Evolutionary conservation across 2,888 invertebrate genomes (phyloP), one percentile per base, ranked within the genome.

Genomic region (Cylindroiulus punctatus): DNA sequence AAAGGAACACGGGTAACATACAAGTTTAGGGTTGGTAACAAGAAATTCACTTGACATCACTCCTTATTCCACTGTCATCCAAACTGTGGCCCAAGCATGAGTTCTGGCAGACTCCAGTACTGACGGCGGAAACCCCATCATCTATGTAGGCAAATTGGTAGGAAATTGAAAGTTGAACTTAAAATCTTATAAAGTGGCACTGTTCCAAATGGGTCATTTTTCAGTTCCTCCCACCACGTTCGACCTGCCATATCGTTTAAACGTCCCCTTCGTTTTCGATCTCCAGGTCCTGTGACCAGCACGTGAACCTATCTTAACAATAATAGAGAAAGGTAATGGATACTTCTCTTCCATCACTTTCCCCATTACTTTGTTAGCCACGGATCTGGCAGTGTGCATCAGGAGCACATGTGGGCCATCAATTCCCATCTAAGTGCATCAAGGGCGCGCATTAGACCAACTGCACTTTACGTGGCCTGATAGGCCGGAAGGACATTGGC

Each of bases 271-370:
- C 22, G 8, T 65, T 65, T 65, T n/a, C 65, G n/a, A 65, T 26
- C 65, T 65, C 26, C 7, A 65, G 65, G 26, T 10, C 65, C 65
- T 26, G 19, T n/a, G 57, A 2, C 57, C 2, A 57, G 47, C 10
- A 47, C 47, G 47, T 17, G 47, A 47, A 47, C 57, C 57, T 2
- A 26, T n/a, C 26, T 26, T 65, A 65, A 65, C 65, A 10, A 65
- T 65, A 65, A 65, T 65, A 65, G 65, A 26, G 65, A 26, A 22
- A 65, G n/a, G 65, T 65, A 65, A 65, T 10, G 65, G 65, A 65
- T 65, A 26, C 65, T 65, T 65, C 65, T n/a, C 26, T 65, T 65
- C 65, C 65, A 65, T 65, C 65, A 65, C 65, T 65, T 65, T 65
- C 1, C 10, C 65, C 65, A 65, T 65, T 65, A 26, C 65, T 65